Evolutionary conservation across 2,113 vertebrate species (phyloP).

Genomic region (Scatophagus argus): DNA sequence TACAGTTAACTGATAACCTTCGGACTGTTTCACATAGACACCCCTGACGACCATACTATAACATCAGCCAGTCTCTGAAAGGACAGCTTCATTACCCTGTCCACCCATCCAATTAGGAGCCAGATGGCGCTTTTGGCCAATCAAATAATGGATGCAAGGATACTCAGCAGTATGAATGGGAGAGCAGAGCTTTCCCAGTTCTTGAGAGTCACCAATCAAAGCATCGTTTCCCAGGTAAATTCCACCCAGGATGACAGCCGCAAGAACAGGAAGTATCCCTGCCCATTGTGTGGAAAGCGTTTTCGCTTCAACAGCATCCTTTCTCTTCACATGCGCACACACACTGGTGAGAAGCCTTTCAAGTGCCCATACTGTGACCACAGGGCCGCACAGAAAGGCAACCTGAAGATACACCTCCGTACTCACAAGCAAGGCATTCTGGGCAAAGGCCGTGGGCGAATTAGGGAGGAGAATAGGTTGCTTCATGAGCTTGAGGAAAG

Average conservation of each 20-base stretch:
- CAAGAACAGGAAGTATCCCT: conserved; percentile 98
- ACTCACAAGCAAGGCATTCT: conserved; percentile 98
- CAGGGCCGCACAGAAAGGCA: conserved; percentile 97
- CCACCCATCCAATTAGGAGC: conserved; percentile 92
- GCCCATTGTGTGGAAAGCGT: conserved; percentile 96
- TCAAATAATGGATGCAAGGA: conserved; percentile 92
- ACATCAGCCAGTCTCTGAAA: conserved; percentile 88
- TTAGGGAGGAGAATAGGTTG: conserved; percentile 95
- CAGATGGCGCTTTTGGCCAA: conserved; percentile 97
- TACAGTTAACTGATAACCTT: conserved; percentile 85
- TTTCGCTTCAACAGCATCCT: conserved; percentile 99
- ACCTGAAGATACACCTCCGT: conserved; percentile 98
- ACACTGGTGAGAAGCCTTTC: conserved; percentile 98
- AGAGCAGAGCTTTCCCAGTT: conserved; percentile 97
- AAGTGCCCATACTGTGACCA: conserved; percentile 99
- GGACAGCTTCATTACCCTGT: conserved; percentile 87
- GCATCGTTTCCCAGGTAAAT: conserved; percentile 93
- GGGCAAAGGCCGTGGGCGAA: conserved; percentile 95
- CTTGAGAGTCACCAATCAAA: conserved; percentile 94
- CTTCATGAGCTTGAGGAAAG: conserved; percentile 97
- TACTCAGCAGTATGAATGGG: conserved; percentile 90
- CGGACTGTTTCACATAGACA: conserved; percentile 90
- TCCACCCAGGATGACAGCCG: conserved; percentile 94
- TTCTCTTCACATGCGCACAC: conserved; percentile 97
- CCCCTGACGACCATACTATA: conserved; percentile 87